These are phyloP conservation scores for Cricetomys ansorgei DNA, from an alignment of 2,113 vertebrate species.

Conservation along the genomic window DNA sequence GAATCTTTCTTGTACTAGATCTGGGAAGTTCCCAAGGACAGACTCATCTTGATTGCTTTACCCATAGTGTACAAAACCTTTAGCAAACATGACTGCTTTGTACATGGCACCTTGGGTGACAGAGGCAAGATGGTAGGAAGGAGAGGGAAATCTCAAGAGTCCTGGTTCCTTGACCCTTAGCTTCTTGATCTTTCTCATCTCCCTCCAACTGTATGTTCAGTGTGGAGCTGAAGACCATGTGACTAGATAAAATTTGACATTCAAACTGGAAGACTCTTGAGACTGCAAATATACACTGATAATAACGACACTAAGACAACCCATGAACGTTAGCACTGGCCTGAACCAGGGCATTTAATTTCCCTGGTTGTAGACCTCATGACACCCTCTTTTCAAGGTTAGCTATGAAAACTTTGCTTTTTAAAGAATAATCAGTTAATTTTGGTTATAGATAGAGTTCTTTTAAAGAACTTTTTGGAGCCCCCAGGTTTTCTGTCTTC, in stretches of 20 bases:
- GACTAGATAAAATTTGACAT: not conserved
- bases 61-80: not conserved
- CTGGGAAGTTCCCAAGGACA: not conserved
- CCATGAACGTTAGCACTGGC: not conserved
- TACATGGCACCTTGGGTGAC: not conserved
- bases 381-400: not conserved
- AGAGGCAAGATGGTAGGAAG: not conserved
- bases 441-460: not conserved
- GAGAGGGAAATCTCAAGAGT: not conserved
- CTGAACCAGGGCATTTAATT: not conserved
- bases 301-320: not conserved
- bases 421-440: conserved; percentile 6
- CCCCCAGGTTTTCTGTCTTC: not conserved
- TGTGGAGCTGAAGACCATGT: not conserved
- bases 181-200: not conserved
- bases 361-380: not conserved
- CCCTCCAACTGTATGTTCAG: not conserved
- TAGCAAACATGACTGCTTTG: not conserved
- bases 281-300: not conserved
- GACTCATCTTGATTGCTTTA: not conserved
- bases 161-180: not conserved
- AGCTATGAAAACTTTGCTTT: not conserved
- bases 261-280: not conserved
- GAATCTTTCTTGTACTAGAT: not conserved
- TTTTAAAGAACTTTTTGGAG: not conserved